Evolutionary conservation across 2,797 vertebrate genomes (phyloP).

Genomic region (Phataginus tricuspis): DNA sequence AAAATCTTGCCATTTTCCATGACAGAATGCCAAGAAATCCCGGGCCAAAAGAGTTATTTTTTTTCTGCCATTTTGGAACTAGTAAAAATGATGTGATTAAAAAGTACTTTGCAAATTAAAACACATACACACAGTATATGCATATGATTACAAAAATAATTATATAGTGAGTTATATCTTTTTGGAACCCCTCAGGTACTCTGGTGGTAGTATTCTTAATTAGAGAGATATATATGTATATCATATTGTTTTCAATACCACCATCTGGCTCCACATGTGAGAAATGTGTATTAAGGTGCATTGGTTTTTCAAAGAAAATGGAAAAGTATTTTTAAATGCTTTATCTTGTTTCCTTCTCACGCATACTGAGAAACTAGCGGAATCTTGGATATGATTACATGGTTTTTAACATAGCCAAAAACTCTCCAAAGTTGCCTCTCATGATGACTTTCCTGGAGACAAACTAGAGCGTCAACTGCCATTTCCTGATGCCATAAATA

Average conservation of each 20-base stretch:
- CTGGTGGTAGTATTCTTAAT: conserved; percentile 65
- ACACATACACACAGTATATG: not conserved
- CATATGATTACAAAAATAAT: conserved; percentile 65
- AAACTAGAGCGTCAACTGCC: conserved; percentile 49
- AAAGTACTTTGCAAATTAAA: conserved; percentile 60
- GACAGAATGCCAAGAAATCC: conserved; percentile 22
- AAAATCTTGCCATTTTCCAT: conserved; percentile 28
- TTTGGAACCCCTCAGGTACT: conserved; percentile 55
- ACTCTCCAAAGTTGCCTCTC: conserved; percentile 49
- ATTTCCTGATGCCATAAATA: conserved; percentile 71
- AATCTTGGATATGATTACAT: conserved; percentile 26
- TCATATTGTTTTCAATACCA: conserved; percentile 58
- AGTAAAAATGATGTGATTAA: conserved; percentile 58
- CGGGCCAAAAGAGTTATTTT: not conserved
- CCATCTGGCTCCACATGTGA: conserved; percentile 68
- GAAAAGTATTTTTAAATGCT: conserved; percentile 49
- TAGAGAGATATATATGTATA: conserved; percentile 18
- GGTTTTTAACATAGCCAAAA: conserved; percentile 43
- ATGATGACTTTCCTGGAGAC: conserved; percentile 56
- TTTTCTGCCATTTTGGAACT: conserved; percentile 5
- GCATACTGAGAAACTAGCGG: not conserved
- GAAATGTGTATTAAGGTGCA: conserved; percentile 75
- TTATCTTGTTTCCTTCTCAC: conserved; percentile 42
- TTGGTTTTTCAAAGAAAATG: conserved; percentile 75
- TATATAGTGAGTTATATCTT: conserved; percentile 55